These are phyloP conservation scores for Pedicia rivosa DNA, from an alignment of 2,888 invertebrate species.

Conservation along the genomic window DNA sequence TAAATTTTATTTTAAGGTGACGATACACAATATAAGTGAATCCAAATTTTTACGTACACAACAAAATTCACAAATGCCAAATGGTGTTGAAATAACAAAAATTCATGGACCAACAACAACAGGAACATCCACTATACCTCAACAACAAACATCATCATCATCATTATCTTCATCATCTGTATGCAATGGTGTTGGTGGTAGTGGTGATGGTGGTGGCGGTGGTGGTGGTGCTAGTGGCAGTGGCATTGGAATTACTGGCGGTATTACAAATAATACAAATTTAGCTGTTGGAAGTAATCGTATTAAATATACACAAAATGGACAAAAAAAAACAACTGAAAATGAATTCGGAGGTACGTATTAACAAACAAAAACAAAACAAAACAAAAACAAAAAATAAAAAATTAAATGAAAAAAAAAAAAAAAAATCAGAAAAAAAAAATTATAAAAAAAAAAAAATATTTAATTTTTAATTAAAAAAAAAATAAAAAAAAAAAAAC, in stretches of 20 bases:
- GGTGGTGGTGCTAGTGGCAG: background rate
- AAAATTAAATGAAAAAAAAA: no score
- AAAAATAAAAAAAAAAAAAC: no score
- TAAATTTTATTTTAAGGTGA: conserved; percentile 19
- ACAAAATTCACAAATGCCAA: conserved; percentile 20
- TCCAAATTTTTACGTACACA: conserved; percentile 26
- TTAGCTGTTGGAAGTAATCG: conserved; percentile 8
- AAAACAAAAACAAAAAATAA: no score
- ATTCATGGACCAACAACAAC: conserved; percentile 4
- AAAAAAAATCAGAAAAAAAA: no score
- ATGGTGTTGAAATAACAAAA: conserved; percentile 28
- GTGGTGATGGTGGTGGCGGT: background rate
- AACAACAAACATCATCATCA: conserved; percentile 1
- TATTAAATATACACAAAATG: conserved; percentile 1
- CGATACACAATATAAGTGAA: conserved; percentile 30
- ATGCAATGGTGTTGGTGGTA: background rate
- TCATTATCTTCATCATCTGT: background rate
- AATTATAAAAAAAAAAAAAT: no score
- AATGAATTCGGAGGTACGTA: no score
- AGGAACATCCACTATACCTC: background rate
- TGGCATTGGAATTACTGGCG: background rate
- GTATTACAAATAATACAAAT: conserved; percentile 7
- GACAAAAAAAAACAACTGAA: background rate
- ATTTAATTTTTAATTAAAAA: no score
- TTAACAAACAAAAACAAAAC: no score